These are phyloP conservation scores for Hedya salicella DNA, from an alignment of 2,888 invertebrate genomes.

Conservation along the genomic window DNA sequence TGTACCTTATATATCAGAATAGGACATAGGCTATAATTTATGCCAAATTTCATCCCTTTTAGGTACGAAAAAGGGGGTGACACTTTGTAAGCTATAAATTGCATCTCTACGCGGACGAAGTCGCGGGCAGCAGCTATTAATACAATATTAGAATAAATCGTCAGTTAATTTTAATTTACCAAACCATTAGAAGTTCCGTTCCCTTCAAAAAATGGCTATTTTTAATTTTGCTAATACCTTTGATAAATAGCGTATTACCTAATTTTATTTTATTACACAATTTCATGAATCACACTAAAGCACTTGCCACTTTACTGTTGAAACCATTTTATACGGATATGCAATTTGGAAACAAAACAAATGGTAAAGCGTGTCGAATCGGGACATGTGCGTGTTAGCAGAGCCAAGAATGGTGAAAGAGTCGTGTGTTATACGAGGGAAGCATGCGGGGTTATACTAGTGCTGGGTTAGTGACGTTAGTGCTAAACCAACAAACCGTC, in stretches of 20 bases:
- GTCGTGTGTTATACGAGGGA: constrained; percentile 13
- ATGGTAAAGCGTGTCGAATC: constrained; percentile 24
- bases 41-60: too few relatives aligned
- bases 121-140: too few relatives aligned
- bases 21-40: too few relatives aligned
- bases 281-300: background rate
- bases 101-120: too few relatives aligned
- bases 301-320: background rate
- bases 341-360: constrained; percentile 26
- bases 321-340: background rate
- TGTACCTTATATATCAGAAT: too few relatives aligned
- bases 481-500: constrained; percentile 78
- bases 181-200: too few relatives aligned
- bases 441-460: constrained; percentile 32
- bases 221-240: too few relatives aligned
- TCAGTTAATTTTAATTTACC: too few relatives aligned
- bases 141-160: too few relatives aligned
- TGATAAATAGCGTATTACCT: background rate
- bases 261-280: background rate
- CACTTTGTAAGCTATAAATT: too few relatives aligned
- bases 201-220: too few relatives aligned
- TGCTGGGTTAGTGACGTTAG: constrained; percentile 49
- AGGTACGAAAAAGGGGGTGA: too few relatives aligned
- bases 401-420: constrained; percentile 20
- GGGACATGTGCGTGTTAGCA: constrained; percentile 24